Evolutionary conservation across 2,113 vertebrate species (phyloP).

Genomic region (Rhagologus leucostigma): DNA sequence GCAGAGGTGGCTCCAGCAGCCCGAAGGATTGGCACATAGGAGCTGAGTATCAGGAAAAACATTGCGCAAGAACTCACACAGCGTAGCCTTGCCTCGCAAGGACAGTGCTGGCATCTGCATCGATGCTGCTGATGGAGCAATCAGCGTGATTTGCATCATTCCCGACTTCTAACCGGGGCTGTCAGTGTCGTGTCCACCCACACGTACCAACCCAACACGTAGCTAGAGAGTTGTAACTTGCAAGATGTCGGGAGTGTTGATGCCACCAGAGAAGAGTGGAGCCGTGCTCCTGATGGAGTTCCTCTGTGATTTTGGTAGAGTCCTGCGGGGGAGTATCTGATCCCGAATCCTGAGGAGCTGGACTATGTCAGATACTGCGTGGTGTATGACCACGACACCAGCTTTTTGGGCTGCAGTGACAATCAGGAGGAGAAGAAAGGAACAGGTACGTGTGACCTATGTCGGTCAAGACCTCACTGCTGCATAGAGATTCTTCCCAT

Average conservation of each 20-base stretch:
- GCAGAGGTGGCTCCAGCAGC: not conserved
- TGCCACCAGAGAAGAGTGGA: not conserved
- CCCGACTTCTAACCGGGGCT: not conserved
- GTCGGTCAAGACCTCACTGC: not conserved
- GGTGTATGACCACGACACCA: slow-evolving; percentile 80
- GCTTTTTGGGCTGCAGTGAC: not conserved
- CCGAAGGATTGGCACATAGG: not conserved
- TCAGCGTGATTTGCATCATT: not conserved
- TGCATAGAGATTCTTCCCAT: not conserved
- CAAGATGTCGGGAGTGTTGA: not conserved
- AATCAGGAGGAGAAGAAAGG: not conserved
- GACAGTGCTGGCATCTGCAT: not conserved
- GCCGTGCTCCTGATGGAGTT: not conserved
- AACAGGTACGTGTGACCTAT: not conserved
- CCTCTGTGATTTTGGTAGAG: slow-evolving; percentile 64
- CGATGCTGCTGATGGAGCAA: not conserved
- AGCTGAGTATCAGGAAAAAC: not conserved
- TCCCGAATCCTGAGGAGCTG: slow-evolving; percentile 73
- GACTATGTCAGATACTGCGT: slow-evolving; percentile 77
- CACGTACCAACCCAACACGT: fast-evolving
- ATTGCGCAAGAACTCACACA: not conserved
- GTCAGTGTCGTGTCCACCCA: not conserved
- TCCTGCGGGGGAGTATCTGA: slow-evolving; percentile 56
- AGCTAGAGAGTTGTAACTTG: not conserved
- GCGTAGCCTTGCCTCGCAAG: not conserved